Percentiles rank a stretch among this genome's conserved stretches.
Evolutionary conservation across 2,888 invertebrate genomes (phyloP).

Genomic region (Cryptocheilus praepositus): DNA sequence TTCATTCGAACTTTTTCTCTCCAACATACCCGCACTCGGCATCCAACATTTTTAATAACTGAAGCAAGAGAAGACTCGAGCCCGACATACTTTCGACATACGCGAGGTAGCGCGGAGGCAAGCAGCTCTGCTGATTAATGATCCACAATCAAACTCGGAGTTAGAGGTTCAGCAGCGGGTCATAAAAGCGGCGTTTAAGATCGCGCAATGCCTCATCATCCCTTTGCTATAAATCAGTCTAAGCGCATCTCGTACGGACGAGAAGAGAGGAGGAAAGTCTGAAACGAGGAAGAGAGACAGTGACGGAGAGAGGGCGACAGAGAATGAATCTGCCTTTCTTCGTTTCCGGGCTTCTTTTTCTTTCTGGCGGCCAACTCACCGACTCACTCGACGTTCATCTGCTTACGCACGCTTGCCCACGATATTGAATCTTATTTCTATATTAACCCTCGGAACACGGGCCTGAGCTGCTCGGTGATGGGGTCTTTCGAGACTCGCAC

Average conservation of each 20-base stretch:
- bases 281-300: too few relatives aligned
- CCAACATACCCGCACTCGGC: too few relatives aligned
- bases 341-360: constrained; percentile 11
- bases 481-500: too few relatives aligned
- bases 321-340: constrained; percentile 25
- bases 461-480: too few relatives aligned
- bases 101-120: constrained; percentile 52
- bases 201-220: constrained; percentile 71
- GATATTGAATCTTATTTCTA: neutral
- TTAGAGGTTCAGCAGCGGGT: constrained; percentile 59
- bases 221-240: constrained; percentile 70
- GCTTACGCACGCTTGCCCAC: constrained; percentile 2
- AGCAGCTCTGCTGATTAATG: constrained; percentile 66
- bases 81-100: constrained; percentile 15
- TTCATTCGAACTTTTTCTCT: too few relatives aligned
- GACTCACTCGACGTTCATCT: constrained; percentile 9
- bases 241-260: constrained; percentile 44
- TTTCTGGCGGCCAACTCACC: constrained; percentile 3
- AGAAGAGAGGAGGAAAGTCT: constrained; percentile 12
- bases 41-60: too few relatives aligned
- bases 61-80: constrained; percentile 49
- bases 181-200: constrained; percentile 72
- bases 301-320: neutral
- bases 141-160: constrained; percentile 63
- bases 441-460: too few relatives aligned